These are phyloP conservation scores for Drosophila cardini DNA, from an alignment of 1,140 invertebrate genomes.

Conservation along the genomic window DNA sequence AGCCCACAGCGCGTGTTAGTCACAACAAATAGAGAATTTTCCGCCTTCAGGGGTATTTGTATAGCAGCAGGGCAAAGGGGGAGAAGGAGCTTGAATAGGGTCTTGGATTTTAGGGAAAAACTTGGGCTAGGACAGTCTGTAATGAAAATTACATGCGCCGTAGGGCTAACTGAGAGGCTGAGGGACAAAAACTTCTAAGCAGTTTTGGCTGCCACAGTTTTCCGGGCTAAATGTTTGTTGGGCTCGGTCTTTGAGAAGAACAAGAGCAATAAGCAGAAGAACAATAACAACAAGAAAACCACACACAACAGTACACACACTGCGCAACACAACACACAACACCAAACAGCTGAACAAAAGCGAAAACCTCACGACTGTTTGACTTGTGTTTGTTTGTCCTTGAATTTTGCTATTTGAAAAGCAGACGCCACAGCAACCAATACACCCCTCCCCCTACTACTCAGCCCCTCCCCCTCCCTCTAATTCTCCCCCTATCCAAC, in stretches of 20 bases:
- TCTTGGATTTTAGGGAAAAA: slow-evolving; percentile 32
- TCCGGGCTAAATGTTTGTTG: slow-evolving; percentile 37
- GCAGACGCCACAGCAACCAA: slow-evolving; percentile 35
- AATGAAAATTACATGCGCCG: slow-evolving; percentile 73
- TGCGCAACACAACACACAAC: slow-evolving; percentile 36
- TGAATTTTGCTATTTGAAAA: slow-evolving; percentile 66
- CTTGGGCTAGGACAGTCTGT: slow-evolving; percentile 38
- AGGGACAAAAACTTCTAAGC: slow-evolving; percentile 66
- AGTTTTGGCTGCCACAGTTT: slow-evolving; percentile 32
- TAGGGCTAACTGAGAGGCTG: slow-evolving; percentile 15
- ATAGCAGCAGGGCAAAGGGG: not conserved
- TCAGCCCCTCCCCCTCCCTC: not conserved
- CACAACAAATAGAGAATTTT: slow-evolving; percentile 40
- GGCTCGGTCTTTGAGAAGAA: not conserved
- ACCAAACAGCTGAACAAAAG: slow-evolving; percentile 38
- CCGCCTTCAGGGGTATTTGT: not conserved
- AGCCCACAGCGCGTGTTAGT: slow-evolving; percentile 31
- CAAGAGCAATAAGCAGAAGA: slow-evolving; percentile 22
- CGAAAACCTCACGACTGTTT: slow-evolving; percentile 61
- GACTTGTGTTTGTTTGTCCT: slow-evolving; percentile 79
- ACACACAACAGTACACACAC: slow-evolving; percentile 1
- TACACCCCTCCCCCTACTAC: not conserved
- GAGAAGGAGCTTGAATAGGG: slow-evolving; percentile 2
- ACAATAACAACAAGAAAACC: slow-evolving; percentile 36
- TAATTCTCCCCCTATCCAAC: not conserved